Conservation (phyloP, 2,113 vertebrate genomes). For the Ivindomyrus marchei region DNA sequence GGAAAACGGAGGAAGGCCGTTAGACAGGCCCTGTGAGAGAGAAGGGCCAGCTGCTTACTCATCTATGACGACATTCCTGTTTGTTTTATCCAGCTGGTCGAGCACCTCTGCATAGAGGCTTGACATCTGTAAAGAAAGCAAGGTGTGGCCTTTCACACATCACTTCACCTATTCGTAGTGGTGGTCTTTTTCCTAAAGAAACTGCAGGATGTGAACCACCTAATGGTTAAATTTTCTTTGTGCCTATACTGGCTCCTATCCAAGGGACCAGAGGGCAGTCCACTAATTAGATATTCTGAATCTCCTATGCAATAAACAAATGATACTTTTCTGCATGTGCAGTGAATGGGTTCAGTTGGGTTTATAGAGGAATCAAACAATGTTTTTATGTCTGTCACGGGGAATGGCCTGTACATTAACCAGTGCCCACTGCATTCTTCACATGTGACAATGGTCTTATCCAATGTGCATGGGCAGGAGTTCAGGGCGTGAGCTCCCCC, state of each 20-base stretch:
- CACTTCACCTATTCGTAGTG: background rate
- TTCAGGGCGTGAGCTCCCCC: background rate
- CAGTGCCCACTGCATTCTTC: background rate
- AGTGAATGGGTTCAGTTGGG: background rate
- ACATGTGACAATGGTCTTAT: background rate
- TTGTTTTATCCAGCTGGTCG: conserved; percentile 66
- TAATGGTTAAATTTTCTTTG: background rate
- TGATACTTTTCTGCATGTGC: background rate
- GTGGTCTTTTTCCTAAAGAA: background rate
- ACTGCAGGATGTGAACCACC: background rate
- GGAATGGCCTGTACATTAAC: background rate
- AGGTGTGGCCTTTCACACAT: background rate
- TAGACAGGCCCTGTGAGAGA: background rate
- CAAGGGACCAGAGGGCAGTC: background rate
- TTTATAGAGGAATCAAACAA: background rate
- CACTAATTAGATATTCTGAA: background rate
- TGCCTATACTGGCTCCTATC: background rate
- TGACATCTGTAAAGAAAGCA: conserved; percentile 64
- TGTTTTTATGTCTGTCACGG: background rate
- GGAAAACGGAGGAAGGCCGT: conserved; percentile 53
- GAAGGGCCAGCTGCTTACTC: conserved; percentile 35
- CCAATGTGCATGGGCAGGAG: background rate
- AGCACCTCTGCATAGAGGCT: conserved; percentile 69
- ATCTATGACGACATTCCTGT: conserved; percentile 49
- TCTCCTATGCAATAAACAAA: background rate